These are phyloP conservation scores for Apoderus coryli DNA, from an alignment of 2,888 invertebrate species.

Conservation along the genomic window DNA sequence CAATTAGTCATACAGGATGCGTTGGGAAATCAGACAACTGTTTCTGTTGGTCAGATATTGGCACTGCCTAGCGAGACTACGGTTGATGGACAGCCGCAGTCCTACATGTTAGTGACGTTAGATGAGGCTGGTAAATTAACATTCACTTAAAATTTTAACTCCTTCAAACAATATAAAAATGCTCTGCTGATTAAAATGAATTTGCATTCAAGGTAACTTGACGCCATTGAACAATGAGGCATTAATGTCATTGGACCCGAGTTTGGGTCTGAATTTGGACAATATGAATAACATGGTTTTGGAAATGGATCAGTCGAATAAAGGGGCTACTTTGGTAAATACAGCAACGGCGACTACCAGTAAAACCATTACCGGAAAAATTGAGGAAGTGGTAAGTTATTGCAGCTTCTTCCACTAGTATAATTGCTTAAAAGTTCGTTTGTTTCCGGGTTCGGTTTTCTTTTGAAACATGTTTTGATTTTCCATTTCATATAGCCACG, in stretches of 20 bases:
- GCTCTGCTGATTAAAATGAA: too few relatives aligned
- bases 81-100: constrained; percentile 55
- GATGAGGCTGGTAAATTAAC: constrained; percentile 56
- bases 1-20: constrained; percentile 33
- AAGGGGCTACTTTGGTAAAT: constrained; percentile 10
- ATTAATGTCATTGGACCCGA: constrained; percentile 41
- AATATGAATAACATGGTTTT: constrained; percentile 38
- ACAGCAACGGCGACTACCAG: constrained; percentile 12
- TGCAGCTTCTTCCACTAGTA: too few relatives aligned
- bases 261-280: constrained; percentile 33
- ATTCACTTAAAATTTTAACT: too few relatives aligned
- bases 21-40: constrained; percentile 31
- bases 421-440: too few relatives aligned
- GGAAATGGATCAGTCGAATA: constrained; percentile 35
- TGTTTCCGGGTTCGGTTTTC: too few relatives aligned
- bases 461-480: too few relatives aligned
- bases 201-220: too few relatives aligned
- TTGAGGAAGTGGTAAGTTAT: constrained; percentile 1
- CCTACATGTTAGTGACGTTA: constrained; percentile 57
- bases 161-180: too few relatives aligned
- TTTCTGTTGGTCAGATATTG: constrained; percentile 49
- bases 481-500: too few relatives aligned
- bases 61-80: constrained; percentile 56
- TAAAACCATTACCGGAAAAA: background rate
- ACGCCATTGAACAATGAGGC: constrained; percentile 59